Base-by-base conservation (phyloP, 2,888 invertebrate genomes). In the Drosophila nr. perissopoda region DNA sequence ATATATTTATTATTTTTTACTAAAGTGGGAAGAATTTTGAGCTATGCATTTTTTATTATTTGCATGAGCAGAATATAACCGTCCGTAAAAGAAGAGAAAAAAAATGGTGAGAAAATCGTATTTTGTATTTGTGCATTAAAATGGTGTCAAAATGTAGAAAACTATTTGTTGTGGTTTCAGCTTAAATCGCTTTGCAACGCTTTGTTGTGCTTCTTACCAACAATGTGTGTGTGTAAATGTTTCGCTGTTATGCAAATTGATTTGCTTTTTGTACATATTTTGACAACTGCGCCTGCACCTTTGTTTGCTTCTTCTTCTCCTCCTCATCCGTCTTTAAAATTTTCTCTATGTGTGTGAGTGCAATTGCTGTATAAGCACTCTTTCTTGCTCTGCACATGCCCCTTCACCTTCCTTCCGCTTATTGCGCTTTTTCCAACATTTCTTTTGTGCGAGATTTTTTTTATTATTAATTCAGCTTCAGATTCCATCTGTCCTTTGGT, bases 211-310 rank as follows among this genome's bases (percentile, higher is more conserved):
- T 85, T 89, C 87, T 75, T 85, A 85, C 70, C 74, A 74, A 59
- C 54, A 72, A 76, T 56, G 46, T 62, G 29, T 64, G 51, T 74
- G 46, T 62, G 36, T 83, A 66, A 72, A 72, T 72, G 72, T 66
- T 71, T 72, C 51, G 68, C 70, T 78, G 79, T 81, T 88, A 91
- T 91, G 91, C 83, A 90, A 90, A 91, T 91, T 90, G 90, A 88
- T 86, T 88, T 85, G 75, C 74, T 72, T 36, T 46, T 76, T 85
- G 70, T 79, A 81, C 70, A 81, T 74, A 77, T 82, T 83, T 81
- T 81, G 79, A 79, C 79, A 81, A 81, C 68, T 79, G 71, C 67
- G 71, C 69, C 76, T 79, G 80, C 76, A 46, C 77, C 82, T 79
- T 79, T 83, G 71, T 78, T 69, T 73, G 56, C 63, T 31, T 59